Evolutionary conservation across 2,113 vertebrate genomes (phyloP), one percentile per base, ranked within the genome.

Genomic region (Xiphias gladius): DNA sequence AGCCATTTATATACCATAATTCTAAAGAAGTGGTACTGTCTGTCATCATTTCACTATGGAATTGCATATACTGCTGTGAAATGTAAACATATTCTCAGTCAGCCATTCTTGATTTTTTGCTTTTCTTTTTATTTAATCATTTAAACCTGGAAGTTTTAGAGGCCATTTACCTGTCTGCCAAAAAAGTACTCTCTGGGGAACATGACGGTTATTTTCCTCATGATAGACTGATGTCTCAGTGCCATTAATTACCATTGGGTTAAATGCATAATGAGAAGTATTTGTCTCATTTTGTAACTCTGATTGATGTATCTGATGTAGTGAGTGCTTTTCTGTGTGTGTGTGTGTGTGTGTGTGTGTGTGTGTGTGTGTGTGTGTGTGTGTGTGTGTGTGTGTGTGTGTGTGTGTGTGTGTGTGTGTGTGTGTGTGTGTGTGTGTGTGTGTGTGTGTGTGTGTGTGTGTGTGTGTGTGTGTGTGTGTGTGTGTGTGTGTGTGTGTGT

Each of bases 211-310:
- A 70, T 87, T 84, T 86, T 82, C 73, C 80, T 79, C 50, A 62
- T 81, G 57, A 89, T 67, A 84, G 52, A 90, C 65, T 77, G 64
- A 86, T 77, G 62, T 82, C 65, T 86, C 70, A 70, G 19, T 87
- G 41, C 35, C 67, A 89, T 89, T 86, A 86, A 91, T 92, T 92
- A 91, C 80, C 79, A 90, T 92, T 90, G 85, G 83, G 89, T 87
- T 92, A 90, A 90, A 82, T 88, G 83, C 87, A 83, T 92, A 90
- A 91, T 88, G 80, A 92, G 86, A 73, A 73, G 50, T 78, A 89
- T 91, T 90, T 85, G 77, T 89, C 85, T 88, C 48, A 28, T 91
- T 86, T 85, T 76, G 80, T 82, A 83, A 88, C 62, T 82, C 79
- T 90, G 90, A 92, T 90, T 89, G 80, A 90, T 91, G 82, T 43